phyloP scores from a whole-genome alignment of 2,113 vertebrate genomes.

The Centropus bengalensis region DNA sequence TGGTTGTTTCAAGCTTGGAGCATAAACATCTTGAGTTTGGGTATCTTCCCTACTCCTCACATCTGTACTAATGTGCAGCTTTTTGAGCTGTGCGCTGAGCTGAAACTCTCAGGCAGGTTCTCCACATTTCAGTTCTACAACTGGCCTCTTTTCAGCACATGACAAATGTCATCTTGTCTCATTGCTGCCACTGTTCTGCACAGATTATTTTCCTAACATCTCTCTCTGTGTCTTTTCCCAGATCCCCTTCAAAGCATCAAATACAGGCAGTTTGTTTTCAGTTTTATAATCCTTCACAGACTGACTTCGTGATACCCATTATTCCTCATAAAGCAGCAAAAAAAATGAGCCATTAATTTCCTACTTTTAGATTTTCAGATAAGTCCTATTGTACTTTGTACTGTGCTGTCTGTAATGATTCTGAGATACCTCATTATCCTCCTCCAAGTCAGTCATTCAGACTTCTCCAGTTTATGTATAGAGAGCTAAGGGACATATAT shows the following conservation, averaged over 20 bases:
- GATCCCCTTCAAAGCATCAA: background rate
- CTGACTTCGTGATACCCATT: slow-evolving; percentile 23
- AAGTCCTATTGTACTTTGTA: slow-evolving; percentile 41
- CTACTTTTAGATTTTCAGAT: slow-evolving; percentile 57
- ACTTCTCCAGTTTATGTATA: slow-evolving; percentile 12
- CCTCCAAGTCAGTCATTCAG: slow-evolving; percentile 57
- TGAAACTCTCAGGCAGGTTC: background rate
- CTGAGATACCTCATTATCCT: slow-evolving; percentile 63
- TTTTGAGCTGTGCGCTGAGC: background rate
- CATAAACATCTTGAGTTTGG: background rate
- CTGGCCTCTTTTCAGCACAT: background rate
- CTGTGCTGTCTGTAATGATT: slow-evolving; percentile 50
- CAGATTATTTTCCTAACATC: slow-evolving; percentile 25
- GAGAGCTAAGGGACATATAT: slow-evolving; percentile 5
- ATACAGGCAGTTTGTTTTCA: slow-evolving; percentile 43
- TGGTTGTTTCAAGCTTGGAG: background rate
- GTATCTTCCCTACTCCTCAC: background rate
- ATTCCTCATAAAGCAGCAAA: slow-evolving; percentile 3
- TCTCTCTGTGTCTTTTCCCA: background rate
- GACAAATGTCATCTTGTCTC: slow-evolving; percentile 25
- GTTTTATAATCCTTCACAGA: slow-evolving; percentile 6
- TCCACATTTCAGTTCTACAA: background rate
- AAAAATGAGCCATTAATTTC: slow-evolving; percentile 8
- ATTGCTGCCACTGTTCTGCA: slow-evolving; percentile 12
- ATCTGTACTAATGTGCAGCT: background rate